Evolutionary conservation across 1,140 invertebrate genomes (phyloP).

Genomic region (Drosophila grimshawi): DNA sequence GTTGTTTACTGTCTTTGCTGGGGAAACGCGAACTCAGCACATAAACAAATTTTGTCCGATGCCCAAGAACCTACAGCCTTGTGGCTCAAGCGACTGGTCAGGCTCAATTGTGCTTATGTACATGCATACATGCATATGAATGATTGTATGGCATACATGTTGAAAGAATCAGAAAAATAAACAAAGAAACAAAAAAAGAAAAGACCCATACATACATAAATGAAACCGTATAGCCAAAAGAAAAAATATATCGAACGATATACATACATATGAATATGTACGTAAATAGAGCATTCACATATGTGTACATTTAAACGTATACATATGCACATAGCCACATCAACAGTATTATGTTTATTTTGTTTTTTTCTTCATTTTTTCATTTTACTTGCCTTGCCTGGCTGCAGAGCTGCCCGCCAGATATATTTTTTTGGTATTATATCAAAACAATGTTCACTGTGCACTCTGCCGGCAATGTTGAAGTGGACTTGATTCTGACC

Average conservation of each 20-base stretch:
- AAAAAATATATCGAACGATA: not conserved
- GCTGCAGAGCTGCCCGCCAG: slow-evolving; percentile 5
- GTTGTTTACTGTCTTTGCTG: slow-evolving; percentile 46
- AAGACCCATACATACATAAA: not conserved
- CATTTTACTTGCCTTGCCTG: slow-evolving; percentile 16
- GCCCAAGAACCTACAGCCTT: slow-evolving; percentile 14
- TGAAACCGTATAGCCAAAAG: not conserved
- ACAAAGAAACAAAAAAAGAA: slow-evolving; percentile 31
- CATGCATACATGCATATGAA: slow-evolving; percentile 4
- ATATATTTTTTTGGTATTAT: slow-evolving; percentile 12
- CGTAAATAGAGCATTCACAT: not conserved
- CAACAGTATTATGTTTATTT: slow-evolving; percentile 21
- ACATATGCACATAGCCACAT: slow-evolving; percentile 1
- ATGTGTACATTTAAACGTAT: not conserved
- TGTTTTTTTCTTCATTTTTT: slow-evolving; percentile 14
- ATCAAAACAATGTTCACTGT: slow-evolving; percentile 33
- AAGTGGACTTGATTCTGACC: slow-evolving; percentile 34
- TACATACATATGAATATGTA: slow-evolving; percentile 4
- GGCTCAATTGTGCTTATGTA: slow-evolving; percentile 1
- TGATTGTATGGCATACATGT: not conserved
- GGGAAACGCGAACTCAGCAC: slow-evolving; percentile 41
- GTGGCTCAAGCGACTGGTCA: slow-evolving; percentile 28
- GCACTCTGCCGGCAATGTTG: not conserved
- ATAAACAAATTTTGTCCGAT: slow-evolving; percentile 46
- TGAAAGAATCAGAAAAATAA: slow-evolving; percentile 38